phyloP scores from a whole-genome alignment of 2,113 vertebrate genomes.

The Odontophorus gujanensis region DNA sequence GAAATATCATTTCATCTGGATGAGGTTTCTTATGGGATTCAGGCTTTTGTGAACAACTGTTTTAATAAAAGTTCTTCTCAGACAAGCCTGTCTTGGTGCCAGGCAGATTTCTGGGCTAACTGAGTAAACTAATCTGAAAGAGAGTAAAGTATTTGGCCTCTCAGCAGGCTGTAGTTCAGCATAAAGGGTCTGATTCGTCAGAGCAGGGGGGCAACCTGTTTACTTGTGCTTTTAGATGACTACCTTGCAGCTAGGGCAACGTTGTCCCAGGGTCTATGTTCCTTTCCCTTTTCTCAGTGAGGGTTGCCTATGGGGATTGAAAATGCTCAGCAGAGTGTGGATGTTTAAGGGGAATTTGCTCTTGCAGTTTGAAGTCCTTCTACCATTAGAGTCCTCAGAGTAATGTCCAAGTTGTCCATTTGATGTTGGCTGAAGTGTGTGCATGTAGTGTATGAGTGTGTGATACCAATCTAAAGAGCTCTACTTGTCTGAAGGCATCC shows the following conservation, averaged over 20 bases:
- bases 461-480: not conserved
- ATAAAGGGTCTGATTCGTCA: not conserved
- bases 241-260: accelerated
- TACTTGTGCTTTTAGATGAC: not conserved
- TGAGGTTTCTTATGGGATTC: not conserved
- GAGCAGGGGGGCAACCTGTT: not conserved
- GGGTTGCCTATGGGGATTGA: not conserved
- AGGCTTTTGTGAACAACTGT: not conserved
- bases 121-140: not conserved
- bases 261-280: not conserved
- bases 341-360: not conserved
- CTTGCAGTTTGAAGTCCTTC: not conserved
- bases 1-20: not conserved
- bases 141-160: not conserved
- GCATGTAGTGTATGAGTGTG: accelerated
- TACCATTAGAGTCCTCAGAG: not conserved
- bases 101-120: not conserved
- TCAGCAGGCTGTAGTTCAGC: not conserved
- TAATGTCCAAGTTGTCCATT: not conserved
- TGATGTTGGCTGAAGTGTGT: not conserved
- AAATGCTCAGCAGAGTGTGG: not conserved
- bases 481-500: not conserved
- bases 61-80: not conserved
- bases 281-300: not conserved
- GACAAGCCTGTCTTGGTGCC: not conserved